phyloP scores from a whole-genome alignment of 2,113 vertebrate species.

The Cryptomyrus ogoouensis region DNA sequence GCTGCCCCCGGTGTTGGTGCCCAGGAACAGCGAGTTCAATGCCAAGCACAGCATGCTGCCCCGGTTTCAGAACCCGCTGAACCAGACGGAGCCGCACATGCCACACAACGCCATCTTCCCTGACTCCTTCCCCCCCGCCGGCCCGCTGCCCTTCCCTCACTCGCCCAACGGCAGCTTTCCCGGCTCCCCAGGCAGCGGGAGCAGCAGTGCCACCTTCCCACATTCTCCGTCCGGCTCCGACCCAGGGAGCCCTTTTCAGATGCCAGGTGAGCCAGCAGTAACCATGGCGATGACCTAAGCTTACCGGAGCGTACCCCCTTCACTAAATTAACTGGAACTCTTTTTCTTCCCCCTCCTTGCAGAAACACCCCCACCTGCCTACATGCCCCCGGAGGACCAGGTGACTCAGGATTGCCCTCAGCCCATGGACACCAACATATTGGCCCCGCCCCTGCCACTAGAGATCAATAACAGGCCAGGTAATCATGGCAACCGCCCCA shows the following conservation, averaged over 20 bases:
- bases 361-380: constrained; percentile 93
- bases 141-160: constrained; percentile 68
- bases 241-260: constrained; percentile 93
- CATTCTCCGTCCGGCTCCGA: constrained; percentile 93
- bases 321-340: background rate
- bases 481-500: constrained; percentile 42
- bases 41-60: constrained; percentile 95
- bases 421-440: constrained; percentile 93
- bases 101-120: constrained; percentile 95
- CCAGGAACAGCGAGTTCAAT: constrained; percentile 96
- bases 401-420: constrained; percentile 93
- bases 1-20: constrained; percentile 93
- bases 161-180: constrained; percentile 88
- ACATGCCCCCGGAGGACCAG: constrained; percentile 91
- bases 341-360: constrained; percentile 39
- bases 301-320: background rate
- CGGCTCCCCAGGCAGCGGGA: constrained; percentile 77
- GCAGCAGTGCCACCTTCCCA: constrained; percentile 82
- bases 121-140: constrained; percentile 75
- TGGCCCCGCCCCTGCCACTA: constrained; percentile 74
- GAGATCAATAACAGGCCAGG: constrained; percentile 81
- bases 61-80: constrained; percentile 87
- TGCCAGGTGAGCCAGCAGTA: constrained; percentile 73
- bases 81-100: constrained; percentile 93
- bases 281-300: background rate